phyloP scores from a whole-genome alignment of 1,140 invertebrate genomes.

The Dysdera silvatica region DNA sequence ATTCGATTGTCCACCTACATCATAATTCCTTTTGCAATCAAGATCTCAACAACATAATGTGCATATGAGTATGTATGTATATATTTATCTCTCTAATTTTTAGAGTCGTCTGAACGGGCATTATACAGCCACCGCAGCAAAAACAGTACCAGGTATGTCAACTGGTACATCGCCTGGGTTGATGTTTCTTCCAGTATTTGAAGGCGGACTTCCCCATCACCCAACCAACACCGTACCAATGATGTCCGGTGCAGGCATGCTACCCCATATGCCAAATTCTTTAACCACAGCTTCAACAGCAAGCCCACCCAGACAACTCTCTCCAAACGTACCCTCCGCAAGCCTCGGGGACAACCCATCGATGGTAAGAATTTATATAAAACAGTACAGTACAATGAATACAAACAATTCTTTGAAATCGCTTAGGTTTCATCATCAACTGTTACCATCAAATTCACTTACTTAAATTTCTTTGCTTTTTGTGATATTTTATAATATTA shows the following conservation, averaged over 20 bases:
- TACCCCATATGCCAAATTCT: constrained; percentile 18
- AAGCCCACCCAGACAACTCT: constrained; percentile 16
- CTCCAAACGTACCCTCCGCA: not conserved
- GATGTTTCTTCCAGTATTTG: constrained; percentile 28
- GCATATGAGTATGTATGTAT: not conserved
- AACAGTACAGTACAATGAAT: no score
- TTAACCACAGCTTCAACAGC: constrained; percentile 1
- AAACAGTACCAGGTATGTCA: not conserved
- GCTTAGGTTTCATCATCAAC: no score
- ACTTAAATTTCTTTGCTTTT: no score
- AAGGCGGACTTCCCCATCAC: constrained; percentile 16
- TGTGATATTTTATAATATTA: no score
- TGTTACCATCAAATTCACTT: no score
- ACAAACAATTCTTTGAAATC: no score
- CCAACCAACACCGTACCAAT: not conserved
- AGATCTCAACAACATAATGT: no score
- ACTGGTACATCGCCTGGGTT: constrained; percentile 5
- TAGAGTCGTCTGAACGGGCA: constrained; percentile 36
- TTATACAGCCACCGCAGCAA: constrained; percentile 38
- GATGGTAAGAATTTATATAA: constrained; percentile 23
- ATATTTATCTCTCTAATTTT: not conserved
- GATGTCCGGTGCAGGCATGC: constrained; percentile 16
- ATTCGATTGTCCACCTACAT: no score
- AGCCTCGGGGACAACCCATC: constrained; percentile 3
- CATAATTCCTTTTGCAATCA: no score